phyloP scores from a whole-genome alignment of 2,888 invertebrate species.

The Odontomyia ornata region DNA sequence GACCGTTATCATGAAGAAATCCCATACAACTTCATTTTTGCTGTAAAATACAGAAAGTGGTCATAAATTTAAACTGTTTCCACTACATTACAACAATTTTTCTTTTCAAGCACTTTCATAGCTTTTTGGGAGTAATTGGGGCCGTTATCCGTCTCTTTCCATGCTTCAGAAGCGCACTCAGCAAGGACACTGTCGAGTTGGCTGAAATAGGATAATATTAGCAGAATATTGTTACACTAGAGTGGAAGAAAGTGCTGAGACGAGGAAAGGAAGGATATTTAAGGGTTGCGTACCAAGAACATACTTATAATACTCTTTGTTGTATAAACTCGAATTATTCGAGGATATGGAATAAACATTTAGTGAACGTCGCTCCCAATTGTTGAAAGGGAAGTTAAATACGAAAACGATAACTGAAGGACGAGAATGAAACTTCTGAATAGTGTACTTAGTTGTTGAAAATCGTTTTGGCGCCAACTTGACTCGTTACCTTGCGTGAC shows the following conservation, averaged over 20 bases:
- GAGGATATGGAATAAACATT: conserved; percentile 32
- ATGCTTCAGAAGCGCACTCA: neutral
- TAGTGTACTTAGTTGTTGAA: conserved; percentile 36
- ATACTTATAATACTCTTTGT: neutral
- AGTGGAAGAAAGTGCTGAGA: neutral
- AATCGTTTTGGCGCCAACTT: conserved; percentile 50
- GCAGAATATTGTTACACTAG: neutral
- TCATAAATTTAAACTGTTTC: conserved; percentile 42
- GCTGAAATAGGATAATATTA: conserved; percentile 1
- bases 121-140: conserved; percentile 27
- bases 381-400: neutral
- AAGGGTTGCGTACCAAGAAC: conserved; percentile 19
- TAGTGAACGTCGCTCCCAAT: conserved; percentile 1
- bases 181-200: neutral
- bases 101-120: conserved; percentile 4
- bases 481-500: conserved; percentile 50
- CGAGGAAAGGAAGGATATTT: neutral
- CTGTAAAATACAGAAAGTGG: conserved; percentile 35
- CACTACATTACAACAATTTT: conserved; percentile 39
- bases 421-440: neutral
- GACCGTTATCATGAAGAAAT: conserved; percentile 18
- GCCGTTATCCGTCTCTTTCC: neutral
- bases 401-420: neutral
- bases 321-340: conserved; percentile 9
- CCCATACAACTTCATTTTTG: conserved; percentile 38